phyloP scores from a whole-genome alignment of 1,140 invertebrate species.

The Drosophila watanabei region DNA sequence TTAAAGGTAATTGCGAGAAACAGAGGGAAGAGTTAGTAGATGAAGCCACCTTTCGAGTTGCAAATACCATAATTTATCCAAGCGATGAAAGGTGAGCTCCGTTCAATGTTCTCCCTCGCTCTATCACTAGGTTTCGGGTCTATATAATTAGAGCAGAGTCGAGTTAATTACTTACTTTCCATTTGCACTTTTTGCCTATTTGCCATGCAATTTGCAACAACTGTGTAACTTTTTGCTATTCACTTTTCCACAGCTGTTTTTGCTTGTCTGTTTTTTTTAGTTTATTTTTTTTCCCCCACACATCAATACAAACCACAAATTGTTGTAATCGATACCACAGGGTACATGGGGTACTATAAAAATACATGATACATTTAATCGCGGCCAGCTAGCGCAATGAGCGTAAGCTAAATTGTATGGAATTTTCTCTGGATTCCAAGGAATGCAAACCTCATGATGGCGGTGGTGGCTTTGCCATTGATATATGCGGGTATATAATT shows the following conservation, averaged over 20 bases:
- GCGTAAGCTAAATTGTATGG: constrained; percentile 21
- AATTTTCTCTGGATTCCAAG: constrained; percentile 33
- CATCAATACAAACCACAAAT: constrained; percentile 33
- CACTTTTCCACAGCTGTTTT: constrained; percentile 11
- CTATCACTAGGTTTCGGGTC: constrained; percentile 3
- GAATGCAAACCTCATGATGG: constrained; percentile 17
- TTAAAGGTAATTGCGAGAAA: constrained; percentile 8
- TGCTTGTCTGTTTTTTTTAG: neutral
- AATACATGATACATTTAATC: constrained; percentile 1
- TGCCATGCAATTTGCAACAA: constrained; percentile 5
- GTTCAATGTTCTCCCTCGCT: constrained; percentile 3
- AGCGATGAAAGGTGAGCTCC: constrained; percentile 6
- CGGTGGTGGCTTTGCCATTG: constrained; percentile 16
- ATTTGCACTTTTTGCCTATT: constrained; percentile 22
- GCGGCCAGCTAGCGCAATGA: neutral
- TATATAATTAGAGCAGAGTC: constrained; percentile 43
- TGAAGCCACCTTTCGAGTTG: neutral
- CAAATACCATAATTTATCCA: constrained; percentile 26
- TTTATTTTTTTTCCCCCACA: neutral
- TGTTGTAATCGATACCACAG: constrained; percentile 36
- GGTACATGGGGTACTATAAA: neutral
- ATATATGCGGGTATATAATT: constrained; percentile 8
- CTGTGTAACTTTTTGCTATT: constrained; percentile 29
- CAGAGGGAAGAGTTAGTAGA: neutral
- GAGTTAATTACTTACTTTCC: constrained; percentile 53